Base-by-base conservation (phyloP, 2,888 invertebrate species). In the Hydroisotoma schaefferi region DNA sequence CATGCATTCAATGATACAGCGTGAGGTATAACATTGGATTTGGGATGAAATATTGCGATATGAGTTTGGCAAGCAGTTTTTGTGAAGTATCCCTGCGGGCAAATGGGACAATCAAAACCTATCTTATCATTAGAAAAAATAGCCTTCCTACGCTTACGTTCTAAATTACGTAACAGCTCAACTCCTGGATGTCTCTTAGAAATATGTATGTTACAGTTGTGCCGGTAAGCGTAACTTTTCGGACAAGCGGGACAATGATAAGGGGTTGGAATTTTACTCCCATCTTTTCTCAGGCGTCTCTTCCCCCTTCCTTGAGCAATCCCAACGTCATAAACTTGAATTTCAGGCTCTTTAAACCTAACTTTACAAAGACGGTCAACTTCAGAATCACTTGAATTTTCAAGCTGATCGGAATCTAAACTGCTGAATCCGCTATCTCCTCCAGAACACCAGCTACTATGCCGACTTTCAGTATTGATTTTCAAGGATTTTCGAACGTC, bases 161-260 rank as follows among this genome's bases (percentile, higher is more conserved):
- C 15, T 33, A 15, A 6, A 10, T 10, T 15, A 33, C 23, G 47
- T 23, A 47, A 8, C 10, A 47, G 6, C 5, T 25, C 8, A 22
- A 25, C 47, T 12, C 56, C 58, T 4, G 66, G 61, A 40, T 67
- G 67, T 10, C 46, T 37, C n/a, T 54, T 38, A 10, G 52, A 47
- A 23, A 63, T 61, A 23, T 67, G 67, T 22, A 38, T 29, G 52
- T 63, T 61, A 18, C 63, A 63, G 29, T 47, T 54, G 18, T 56
- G 52, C 43, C 59, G 61, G 26, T 59, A 53, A 15, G 49, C 44
- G 43, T 56, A 67, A 4, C 55, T 55, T 47, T 38, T 43, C 5
- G 29, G 18, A 33, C 67, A 67, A 12, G 61, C 57, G 12, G 67
- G 60, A 48, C 67, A 67, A 15, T 28, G n/a, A n/a, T n/a, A n/a